Conservation (phyloP, 2,113 vertebrate genomes). For the Uria lomvia region DNA sequence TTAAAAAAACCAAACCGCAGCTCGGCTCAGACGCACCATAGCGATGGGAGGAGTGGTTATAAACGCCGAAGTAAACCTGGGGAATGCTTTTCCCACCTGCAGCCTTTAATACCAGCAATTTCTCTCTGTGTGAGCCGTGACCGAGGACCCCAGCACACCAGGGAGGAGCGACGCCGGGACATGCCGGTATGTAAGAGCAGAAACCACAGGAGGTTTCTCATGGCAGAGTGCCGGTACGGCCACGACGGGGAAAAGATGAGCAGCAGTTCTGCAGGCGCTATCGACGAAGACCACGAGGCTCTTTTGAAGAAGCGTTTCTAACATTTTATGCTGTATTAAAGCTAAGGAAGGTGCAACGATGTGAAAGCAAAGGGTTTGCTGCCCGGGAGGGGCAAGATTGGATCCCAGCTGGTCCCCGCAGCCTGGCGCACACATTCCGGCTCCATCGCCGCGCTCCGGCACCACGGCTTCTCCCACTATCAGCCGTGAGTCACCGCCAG, state of each 20-base stretch:
- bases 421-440: background rate
- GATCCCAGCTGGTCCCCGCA: background rate
- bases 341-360: background rate
- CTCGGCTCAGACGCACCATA: rapidly evolving
- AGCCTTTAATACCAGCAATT: background rate
- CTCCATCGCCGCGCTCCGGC: rapidly evolving
- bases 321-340: background rate
- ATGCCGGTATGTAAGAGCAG: background rate
- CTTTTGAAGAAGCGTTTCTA: background rate
- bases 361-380: background rate
- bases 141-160: background rate
- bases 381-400: background rate
- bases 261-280: background rate
- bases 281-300: rapidly evolving
- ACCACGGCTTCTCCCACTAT: background rate
- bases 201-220: background rate
- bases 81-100: background rate
- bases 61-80: background rate
- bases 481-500: conserved; percentile 45
- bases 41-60: background rate
- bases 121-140: background rate
- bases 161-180: background rate
- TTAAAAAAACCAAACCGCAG: conserved; percentile 3
- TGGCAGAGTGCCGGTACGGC: background rate
- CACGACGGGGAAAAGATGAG: rapidly evolving